Evolutionary conservation across 2,888 invertebrate species (phyloP), one percentile per base, ranked within the genome.

Genomic region (Cheilosia urbana): DNA sequence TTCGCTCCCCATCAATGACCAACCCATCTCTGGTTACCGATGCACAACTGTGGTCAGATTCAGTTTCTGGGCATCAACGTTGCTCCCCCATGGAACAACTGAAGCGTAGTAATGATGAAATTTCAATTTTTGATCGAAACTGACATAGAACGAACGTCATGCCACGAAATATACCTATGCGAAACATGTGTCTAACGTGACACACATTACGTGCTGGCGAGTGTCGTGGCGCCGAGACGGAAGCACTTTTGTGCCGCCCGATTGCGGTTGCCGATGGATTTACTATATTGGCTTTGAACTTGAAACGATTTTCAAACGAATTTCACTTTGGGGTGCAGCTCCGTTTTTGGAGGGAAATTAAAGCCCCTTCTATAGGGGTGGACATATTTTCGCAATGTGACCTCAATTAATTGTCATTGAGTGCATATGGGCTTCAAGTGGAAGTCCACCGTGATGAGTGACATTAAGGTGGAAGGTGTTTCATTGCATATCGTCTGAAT

Each of bases 221-320:
- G 13, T 40, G n/a, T 30, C 27, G 42, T 34, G 5, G 45, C 37
- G 42, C 34, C 9, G 27, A 47, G 40, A 63, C 69, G 81, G 81
- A 82, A 81, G 40, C 13, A 42, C 34, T 68, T 63, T 17, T 24
- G 42, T 53, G 40, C 11, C 49, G 15, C 34, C 17, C 15, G 11
- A 42, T n/a, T 40, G 42, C 45, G 37, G 30, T 9, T 30, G 9
- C 9, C 30, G 30, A 30, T 9, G 30, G n/a, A 45, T 24, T n/a
- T 68, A 51, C 5, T 15, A 45, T 75, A 75, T 81, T 69, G 68
- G 68, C 76, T 69, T 77, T 77, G 81, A 82, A 82, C 81, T 82
- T 82, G 81, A 82, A 82, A 69, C 58, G 11, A 58, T 63, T 68
- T 55, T 53, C 6, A 13, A 11, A 58, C 51, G 66, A 60, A 37